Conservation (phyloP, 2,113 vertebrate genomes). For the Heliornis fulica region DNA sequence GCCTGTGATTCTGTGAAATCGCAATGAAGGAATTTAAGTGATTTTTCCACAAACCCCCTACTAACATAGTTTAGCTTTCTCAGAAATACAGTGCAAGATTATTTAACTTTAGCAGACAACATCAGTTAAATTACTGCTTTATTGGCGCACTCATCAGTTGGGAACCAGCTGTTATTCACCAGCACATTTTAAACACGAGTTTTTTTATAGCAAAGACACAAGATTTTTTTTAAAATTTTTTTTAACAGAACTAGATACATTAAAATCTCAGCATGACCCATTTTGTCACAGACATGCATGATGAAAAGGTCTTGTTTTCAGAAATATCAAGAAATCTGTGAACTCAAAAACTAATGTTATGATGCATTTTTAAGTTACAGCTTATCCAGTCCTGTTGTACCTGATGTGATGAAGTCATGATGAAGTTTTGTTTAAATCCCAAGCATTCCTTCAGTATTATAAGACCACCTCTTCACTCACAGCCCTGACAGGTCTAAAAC, state of each 20-base stretch:
- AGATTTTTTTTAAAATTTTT: not conserved
- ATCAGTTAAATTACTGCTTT: slow-evolving; percentile 12
- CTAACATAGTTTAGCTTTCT: not conserved
- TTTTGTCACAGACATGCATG: not conserved
- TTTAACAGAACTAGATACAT: not conserved
- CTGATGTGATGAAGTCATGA: not conserved
- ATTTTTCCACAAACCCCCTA: not conserved
- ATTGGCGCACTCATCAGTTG: not conserved
- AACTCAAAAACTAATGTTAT: not conserved
- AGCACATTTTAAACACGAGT: not conserved
- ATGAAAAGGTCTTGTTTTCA: not conserved
- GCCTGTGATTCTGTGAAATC: not conserved
- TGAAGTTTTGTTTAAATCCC: not conserved
- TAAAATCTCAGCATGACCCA: not conserved
- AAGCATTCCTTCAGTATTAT: not conserved
- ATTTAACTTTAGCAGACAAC: slow-evolving; percentile 17
- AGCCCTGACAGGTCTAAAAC: not conserved
- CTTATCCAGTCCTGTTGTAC: not conserved
- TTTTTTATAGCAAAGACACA: not conserved
- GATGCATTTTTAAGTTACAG: not conserved
- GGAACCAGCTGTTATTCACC: not conserved
- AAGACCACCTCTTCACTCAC: not conserved
- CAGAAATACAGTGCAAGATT: not conserved
- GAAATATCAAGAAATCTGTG: not conserved
- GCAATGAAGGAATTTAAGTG: not conserved